Evolutionary conservation across 1,140 invertebrate genomes (phyloP), one percentile per base, ranked within the genome.

Genomic region (Mizuhopecten yessoensis): DNA sequence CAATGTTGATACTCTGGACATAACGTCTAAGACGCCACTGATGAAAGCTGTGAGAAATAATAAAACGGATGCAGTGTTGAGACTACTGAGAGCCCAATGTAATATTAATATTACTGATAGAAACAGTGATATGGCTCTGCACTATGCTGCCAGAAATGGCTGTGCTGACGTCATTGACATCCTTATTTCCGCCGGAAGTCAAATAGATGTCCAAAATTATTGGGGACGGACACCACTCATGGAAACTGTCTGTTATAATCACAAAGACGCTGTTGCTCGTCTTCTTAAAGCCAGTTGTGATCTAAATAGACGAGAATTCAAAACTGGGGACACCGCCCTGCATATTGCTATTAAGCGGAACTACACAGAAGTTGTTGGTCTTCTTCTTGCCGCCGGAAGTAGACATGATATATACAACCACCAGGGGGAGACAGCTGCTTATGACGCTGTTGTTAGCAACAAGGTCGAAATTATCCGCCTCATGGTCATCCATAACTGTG

Each of bases 61-160:
- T 86, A 96, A 96, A 92, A 95, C 96, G 3, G 95, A 96, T 86
- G 96, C 96, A 0, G 95, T 96, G 11, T 88, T 96, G 13, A 91
- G 95, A 15, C 90, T 96, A 23, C 87, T 96, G 0, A 91, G 94
- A n/a, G 96, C 94, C 23, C 94, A 94, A 34, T 95, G 95, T 89
- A 94, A 99, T 96, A 97, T 99, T 49, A 99, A 99, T 95, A 98
- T 99, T 86, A 98, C 98, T 33, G 99, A 99, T 96, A 99, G 99
- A 97, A 99, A 99, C 95, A 98, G 99, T 29, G 99, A 99, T 96
- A 99, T 99, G 10, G 98, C 99, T 0, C 97, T 99, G 57, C 99
- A 99, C 96, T 96, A 96, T 88, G 96, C 96, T 0, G 94, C 96
- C 3, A 92, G 96, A 90, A 96, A 96, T 86, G 96, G 96, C 2